Conservation (phyloP, 2,797 vertebrate species). For the Cynopterus sphinx region DNA sequence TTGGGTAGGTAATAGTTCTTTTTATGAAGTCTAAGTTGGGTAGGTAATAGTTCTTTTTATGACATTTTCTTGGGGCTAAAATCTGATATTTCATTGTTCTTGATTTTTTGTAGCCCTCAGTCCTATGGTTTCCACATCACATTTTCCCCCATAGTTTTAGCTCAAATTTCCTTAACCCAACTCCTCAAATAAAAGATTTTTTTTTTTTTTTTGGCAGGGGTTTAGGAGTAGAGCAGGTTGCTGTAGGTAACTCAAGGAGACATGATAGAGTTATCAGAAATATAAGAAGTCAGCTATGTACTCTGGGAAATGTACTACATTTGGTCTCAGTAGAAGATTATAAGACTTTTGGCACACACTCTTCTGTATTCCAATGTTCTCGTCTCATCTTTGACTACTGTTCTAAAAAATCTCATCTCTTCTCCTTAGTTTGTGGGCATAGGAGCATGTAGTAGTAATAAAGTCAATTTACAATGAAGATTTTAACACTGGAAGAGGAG, state of each 20-base stretch:
- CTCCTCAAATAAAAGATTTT: neutral
- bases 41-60: neutral
- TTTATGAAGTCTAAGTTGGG: neutral
- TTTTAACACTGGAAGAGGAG: neutral
- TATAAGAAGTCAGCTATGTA: neutral
- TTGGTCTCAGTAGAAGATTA: neutral
- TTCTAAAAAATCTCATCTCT: neutral
- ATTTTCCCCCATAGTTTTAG: neutral
- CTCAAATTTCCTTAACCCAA: neutral
- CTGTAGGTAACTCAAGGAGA: neutral
- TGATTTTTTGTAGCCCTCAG: neutral
- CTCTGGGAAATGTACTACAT: neutral
- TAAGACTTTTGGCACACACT: neutral
- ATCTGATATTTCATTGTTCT: conserved; percentile 21
- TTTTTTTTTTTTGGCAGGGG: neutral
- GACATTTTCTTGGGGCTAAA: conserved; percentile 34
- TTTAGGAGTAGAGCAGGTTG: too few species aligned
- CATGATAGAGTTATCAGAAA: neutral
- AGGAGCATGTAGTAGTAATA: neutral
- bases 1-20: conserved; percentile 1
- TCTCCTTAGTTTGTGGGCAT: neutral
- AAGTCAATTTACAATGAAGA: neutral
- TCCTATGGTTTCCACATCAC: neutral
- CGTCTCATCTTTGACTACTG: neutral
- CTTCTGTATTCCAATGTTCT: neutral